Percentiles rank a stretch among this genome's conserved stretches.
Evolutionary conservation across 1,140 invertebrate genomes (phyloP).

Genomic region (Drosophila persimilis): DNA sequence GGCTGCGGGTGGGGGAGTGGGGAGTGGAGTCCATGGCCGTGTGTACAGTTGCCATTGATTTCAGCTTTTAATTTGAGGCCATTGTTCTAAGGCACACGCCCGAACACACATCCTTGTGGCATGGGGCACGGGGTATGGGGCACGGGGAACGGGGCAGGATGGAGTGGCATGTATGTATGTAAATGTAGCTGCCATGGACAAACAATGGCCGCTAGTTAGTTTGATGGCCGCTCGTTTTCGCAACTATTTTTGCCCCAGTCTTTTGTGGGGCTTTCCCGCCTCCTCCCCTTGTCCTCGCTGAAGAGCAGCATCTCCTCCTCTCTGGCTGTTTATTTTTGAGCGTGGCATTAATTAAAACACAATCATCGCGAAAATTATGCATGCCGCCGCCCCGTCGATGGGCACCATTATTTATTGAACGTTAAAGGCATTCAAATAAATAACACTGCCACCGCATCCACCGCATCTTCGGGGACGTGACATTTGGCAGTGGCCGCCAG

Average conservation of each 20-base stretch:
- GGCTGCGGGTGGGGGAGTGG: background rate
- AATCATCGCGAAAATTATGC: constrained; percentile 73
- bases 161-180: constrained; percentile 46
- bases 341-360: constrained; percentile 76
- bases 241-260: constrained; percentile 36
- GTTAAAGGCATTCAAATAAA: constrained; percentile 56
- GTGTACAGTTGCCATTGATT: constrained; percentile 65
- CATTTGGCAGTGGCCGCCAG: constrained; percentile 37
- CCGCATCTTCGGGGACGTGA: constrained; percentile 6
- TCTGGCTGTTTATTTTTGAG: constrained; percentile 34
- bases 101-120: constrained; percentile 4
- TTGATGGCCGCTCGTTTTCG: constrained; percentile 49
- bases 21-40: constrained; percentile 6
- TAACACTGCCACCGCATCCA: constrained; percentile 22
- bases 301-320: background rate
- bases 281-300: background rate
- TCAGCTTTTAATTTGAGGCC: constrained; percentile 75
- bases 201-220: constrained; percentile 77
- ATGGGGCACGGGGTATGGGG: background rate
- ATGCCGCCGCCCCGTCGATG: constrained; percentile 46
- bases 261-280: background rate
- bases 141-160: background rate
- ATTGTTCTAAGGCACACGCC: constrained; percentile 69
- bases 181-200: constrained; percentile 54
- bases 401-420: constrained; percentile 67